phyloP scores from a whole-genome alignment of 2,797 vertebrate genomes.

The Sebastes reedi region DNA sequence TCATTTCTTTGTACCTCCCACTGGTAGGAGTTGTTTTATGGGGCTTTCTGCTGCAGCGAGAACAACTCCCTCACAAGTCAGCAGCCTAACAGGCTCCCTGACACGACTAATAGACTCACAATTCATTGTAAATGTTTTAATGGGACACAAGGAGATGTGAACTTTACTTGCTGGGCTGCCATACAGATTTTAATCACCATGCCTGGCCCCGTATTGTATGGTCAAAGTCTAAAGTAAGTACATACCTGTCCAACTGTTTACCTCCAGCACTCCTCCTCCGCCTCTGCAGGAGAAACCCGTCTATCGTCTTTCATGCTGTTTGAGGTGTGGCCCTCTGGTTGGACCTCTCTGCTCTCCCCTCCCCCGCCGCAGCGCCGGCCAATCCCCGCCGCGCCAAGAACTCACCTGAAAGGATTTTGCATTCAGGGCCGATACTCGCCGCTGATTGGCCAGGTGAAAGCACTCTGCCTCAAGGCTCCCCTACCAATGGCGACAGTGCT shows the following conservation, averaged over 20 bases:
- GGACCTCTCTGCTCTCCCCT: conserved; percentile 66
- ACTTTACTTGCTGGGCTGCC: conserved; percentile 33
- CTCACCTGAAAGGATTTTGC: conserved; percentile 87
- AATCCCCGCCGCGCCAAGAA: conserved; percentile 62
- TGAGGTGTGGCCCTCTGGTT: conserved; percentile 77
- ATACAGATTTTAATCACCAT: conserved; percentile 37
- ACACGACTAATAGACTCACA: conserved; percentile 25
- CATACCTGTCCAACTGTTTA: conserved; percentile 71
- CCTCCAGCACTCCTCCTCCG: conserved; percentile 44
- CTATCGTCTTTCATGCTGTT: conserved; percentile 70
- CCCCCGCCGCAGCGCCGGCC: conserved; percentile 60
- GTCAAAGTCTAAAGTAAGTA: conserved; percentile 71
- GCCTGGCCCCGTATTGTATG: conserved; percentile 38
- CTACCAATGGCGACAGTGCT: conserved; percentile 80
- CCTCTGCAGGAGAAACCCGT: conserved; percentile 73
- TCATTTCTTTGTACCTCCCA: conserved; percentile 47
- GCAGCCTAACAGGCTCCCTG: conserved; percentile 29
- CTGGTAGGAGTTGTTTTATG: conserved; percentile 55
- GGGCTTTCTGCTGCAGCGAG: conserved; percentile 13
- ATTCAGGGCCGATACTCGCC: conserved; percentile 59
- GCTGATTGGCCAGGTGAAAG: conserved; percentile 81
- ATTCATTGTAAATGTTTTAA: conserved; percentile 45
- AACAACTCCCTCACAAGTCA: conserved; percentile 44
- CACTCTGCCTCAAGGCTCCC: conserved; percentile 68
- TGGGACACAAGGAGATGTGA: conserved; percentile 27